Percentiles rank a stretch among this genome's conserved stretches.
These are phyloP conservation scores for Drosophila flavopinicola DNA, from an alignment of 2,888 invertebrate species.

Conservation along the genomic window DNA sequence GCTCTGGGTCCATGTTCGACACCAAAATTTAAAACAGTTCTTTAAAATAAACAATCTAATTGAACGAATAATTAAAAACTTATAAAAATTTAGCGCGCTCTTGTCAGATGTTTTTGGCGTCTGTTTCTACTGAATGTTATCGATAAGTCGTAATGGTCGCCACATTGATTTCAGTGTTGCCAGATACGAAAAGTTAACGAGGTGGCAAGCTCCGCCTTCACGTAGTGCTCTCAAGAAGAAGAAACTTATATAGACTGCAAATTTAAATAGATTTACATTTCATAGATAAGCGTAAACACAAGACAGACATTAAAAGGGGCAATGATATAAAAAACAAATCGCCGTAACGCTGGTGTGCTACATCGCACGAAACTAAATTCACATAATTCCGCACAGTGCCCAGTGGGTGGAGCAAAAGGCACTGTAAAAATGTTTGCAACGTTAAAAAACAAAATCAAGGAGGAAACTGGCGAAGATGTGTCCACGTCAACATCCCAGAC, in stretches of 20 bases:
- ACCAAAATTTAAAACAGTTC: background rate
- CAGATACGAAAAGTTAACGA: conserved; percentile 14
- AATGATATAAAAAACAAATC: conserved; percentile 54
- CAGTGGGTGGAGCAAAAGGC: conserved; percentile 7
- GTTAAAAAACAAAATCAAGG: conserved; percentile 94
- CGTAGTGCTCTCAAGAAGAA: conserved; percentile 36
- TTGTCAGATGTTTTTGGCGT: conserved; percentile 72
- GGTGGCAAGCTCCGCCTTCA: conserved; percentile 52
- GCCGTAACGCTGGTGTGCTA: conserved; percentile 15
- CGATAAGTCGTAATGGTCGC: conserved; percentile 25
- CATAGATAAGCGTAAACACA: conserved; percentile 58
- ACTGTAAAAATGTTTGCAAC: conserved; percentile 90
- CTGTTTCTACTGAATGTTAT: conserved; percentile 33
- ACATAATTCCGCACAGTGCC: conserved; percentile 18
- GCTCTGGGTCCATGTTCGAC: conserved; percentile 54
- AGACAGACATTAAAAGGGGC: conserved; percentile 40
- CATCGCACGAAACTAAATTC: conserved; percentile 22
- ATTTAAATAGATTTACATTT: conserved; percentile 73
- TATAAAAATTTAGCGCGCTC: conserved; percentile 67
- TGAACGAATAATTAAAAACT: conserved; percentile 19
- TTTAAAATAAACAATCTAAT: background rate
- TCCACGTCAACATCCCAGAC: conserved; percentile 67
- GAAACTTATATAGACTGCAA: conserved; percentile 43
- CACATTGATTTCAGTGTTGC: conserved; percentile 29
- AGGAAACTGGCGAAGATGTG: conserved; percentile 94